phyloP scores from a whole-genome alignment of 2,888 invertebrate species.

The Sarcophaga variegata region DNA sequence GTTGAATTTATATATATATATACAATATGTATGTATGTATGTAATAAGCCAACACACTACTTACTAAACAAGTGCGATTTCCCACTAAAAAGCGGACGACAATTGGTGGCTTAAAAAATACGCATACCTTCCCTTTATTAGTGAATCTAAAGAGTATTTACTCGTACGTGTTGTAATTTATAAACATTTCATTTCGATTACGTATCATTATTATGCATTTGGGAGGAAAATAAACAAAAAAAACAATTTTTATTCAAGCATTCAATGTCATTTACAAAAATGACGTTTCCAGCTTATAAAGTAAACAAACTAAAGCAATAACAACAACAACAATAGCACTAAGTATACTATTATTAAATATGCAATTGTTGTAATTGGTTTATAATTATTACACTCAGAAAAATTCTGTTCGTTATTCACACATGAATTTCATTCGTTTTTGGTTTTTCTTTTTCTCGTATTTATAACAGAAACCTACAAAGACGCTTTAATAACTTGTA shows the following conservation, averaged over 20 bases:
- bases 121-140: slow-evolving; percentile 14
- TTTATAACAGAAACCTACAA: slow-evolving; percentile 64
- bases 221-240: not conserved
- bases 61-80: no score
- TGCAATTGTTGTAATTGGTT: slow-evolving; percentile 35
- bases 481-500: slow-evolving; percentile 71
- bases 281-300: not conserved
- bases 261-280: not conserved
- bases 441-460: not conserved
- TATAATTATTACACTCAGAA: slow-evolving; percentile 10
- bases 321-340: not conserved
- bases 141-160: not conserved
- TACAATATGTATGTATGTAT: no score
- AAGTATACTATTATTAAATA: not conserved
- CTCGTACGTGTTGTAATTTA: not conserved
- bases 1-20: no score
- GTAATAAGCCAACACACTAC: no score
- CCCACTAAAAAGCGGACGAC: no score
- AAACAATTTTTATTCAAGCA: not conserved
- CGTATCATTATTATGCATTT: slow-evolving; percentile 40
- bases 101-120: no score
- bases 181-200: slow-evolving; percentile 14
- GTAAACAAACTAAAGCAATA: not conserved
- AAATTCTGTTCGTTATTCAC: not conserved
- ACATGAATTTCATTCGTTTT: not conserved